These are phyloP conservation scores for Polia nebulosa DNA, from an alignment of 2,888 invertebrate species.

Conservation along the genomic window DNA sequence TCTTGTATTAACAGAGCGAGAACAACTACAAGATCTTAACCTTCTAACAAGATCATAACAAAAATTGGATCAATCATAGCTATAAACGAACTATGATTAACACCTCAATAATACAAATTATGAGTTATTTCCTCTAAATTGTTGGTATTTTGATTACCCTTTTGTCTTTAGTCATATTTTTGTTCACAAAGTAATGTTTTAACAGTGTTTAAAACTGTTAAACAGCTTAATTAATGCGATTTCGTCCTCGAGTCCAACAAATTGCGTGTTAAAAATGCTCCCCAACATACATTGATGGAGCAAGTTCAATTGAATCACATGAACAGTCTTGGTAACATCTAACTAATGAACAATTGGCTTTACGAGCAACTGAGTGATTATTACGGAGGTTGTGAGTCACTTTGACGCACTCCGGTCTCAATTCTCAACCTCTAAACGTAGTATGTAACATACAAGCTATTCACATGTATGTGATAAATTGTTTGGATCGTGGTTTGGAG, in stretches of 20 bases:
- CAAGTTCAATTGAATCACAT: slow-evolving; percentile 40
- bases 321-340: slow-evolving; percentile 44
- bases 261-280: background rate
- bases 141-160: slow-evolving; percentile 9
- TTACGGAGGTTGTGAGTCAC: slow-evolving; percentile 57
- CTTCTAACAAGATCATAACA: too few species aligned
- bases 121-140: slow-evolving; percentile 7
- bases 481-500: slow-evolving; percentile 29
- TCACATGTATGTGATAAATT: slow-evolving; percentile 39
- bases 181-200: background rate
- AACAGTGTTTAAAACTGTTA: background rate
- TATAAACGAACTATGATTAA: slow-evolving; percentile 9
- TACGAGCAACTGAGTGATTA: slow-evolving; percentile 51
- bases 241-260: background rate
- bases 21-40: too few species aligned
- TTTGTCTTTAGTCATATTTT: background rate
- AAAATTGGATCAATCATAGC: background rate
- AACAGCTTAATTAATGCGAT: background rate
- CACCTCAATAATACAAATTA: background rate
- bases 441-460: slow-evolving; percentile 14
- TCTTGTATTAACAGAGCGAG: background rate
- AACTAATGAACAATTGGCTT: slow-evolving; percentile 64
- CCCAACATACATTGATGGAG: slow-evolving; percentile 10
- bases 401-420: slow-evolving; percentile 53
- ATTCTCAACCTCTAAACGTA: slow-evolving; percentile 31